Evolutionary conservation across 2,113 vertebrate genomes (phyloP), one percentile per base, ranked within the genome.

Genomic region (Glaucidium brasilianum): DNA sequence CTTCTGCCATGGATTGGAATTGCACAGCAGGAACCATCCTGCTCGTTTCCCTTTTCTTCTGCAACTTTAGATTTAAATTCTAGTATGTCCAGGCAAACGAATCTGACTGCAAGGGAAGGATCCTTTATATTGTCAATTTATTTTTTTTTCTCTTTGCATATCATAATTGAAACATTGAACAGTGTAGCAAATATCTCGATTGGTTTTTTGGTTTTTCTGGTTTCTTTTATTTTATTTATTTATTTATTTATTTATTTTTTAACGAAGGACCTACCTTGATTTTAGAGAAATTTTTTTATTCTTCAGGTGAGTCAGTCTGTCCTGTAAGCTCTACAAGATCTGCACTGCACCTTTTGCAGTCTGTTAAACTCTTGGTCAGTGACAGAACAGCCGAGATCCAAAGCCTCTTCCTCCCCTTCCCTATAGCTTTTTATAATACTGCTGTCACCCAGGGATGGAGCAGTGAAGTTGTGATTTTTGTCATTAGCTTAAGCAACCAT

Each of bases 1-100:
- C 3, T 39, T 26, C 37, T 89, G 60, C 10, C 23, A 1, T 21
- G 19, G 60, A 12, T 41, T 49, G 0, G 1, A 0, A 2, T 45
- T 30, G 34, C 49, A 34, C 41, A 21, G 37, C 15, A 15, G 6
- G 35, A 37, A n/a, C 23, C 9, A 58, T n/a, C 41, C 50, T 2
- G 3, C 29, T 62, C 1, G 2, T 41, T 55, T 69, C 25, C 18
- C 20, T 69, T 52, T 59, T 80, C 56, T 80, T 9, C 35, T 39
- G 6, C 37, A 72, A 6, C 12, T 64, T 64, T 12, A 12, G 29
- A 45, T 52, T 37, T 77, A 11, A 26, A 4, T 37, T 45, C 21
- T 23, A 11, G 14, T 9, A 22, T 27, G 6, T 50, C 29, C 43
- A 37, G 60, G 49, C 23, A 47, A 60, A 47, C 13, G 10, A 49